phyloP scores from a whole-genome alignment of 92 coral and sea anemone species.

The Epizoanthus rinbou region DNA sequence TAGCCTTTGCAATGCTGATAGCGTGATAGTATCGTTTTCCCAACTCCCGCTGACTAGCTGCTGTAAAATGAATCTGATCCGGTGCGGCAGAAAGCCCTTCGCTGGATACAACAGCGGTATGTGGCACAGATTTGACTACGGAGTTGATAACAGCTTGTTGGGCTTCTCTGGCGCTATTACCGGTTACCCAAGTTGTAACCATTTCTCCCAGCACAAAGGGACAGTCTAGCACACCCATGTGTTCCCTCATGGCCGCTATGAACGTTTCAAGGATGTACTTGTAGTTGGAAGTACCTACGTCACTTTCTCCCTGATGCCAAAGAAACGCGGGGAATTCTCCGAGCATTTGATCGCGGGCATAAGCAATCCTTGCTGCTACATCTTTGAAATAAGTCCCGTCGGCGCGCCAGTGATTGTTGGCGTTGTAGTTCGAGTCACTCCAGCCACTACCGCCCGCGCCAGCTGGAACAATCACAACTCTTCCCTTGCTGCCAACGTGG shows the following conservation, averaged over 20 bases:
- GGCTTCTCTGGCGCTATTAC: constrained; percentile 1
- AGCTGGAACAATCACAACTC: constrained; percentile 8
- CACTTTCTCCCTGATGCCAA: constrained; percentile 25
- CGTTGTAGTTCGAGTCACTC: neutral
- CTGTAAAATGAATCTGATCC: constrained; percentile 18
- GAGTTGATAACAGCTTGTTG: constrained; percentile 11
- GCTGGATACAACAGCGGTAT: constrained; percentile 7
- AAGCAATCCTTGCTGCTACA: neutral
- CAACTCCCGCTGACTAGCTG: constrained; percentile 7
- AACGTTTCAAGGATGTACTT: constrained; percentile 19
- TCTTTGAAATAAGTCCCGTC: constrained; percentile 6
- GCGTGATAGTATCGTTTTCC: constrained; percentile 26
- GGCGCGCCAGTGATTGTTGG: constrained; percentile 19
- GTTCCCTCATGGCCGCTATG: constrained; percentile 24
- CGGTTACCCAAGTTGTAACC: constrained; percentile 24
- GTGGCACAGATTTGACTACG: neutral
- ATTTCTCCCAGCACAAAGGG: constrained; percentile 28
- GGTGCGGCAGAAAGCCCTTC: constrained; percentile 24
- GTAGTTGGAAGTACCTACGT: constrained; percentile 19
- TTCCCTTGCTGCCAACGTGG: constrained; percentile 4
- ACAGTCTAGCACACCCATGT: constrained; percentile 25
- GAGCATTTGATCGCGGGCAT: constrained; percentile 18
- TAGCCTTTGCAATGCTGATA: neutral
- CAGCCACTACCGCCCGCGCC: neutral
- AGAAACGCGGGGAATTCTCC: constrained; percentile 26